These are phyloP conservation scores for Latrodectus hesperus DNA, from an alignment of 2,888 invertebrate species.

Conservation along the genomic window DNA sequence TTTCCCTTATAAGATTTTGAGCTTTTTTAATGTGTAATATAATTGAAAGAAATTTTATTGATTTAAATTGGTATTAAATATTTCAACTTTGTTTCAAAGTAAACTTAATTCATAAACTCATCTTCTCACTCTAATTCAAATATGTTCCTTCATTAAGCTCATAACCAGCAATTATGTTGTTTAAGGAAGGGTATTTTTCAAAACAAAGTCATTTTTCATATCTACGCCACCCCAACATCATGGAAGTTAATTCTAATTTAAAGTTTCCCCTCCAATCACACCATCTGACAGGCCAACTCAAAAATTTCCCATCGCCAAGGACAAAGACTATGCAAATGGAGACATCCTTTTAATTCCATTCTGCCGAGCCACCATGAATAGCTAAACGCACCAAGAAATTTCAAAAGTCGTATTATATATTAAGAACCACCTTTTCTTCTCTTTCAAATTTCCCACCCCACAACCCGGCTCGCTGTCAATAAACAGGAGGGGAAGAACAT, in stretches of 20 bases:
- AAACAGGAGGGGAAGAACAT: not conserved
- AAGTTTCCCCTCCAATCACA: not conserved
- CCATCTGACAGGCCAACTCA: slow-evolving; percentile 36
- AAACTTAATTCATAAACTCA: no score
- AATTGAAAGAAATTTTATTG: no score
- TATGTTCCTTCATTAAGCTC: not conserved
- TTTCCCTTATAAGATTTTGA: no score
- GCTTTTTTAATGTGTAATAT: no score
- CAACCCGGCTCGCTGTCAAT: not conserved
- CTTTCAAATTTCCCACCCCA: slow-evolving; percentile 6
- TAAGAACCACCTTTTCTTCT: not conserved
- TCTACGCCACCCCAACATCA: not conserved
- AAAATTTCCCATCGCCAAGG: slow-evolving; percentile 24
- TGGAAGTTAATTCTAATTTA: not conserved
- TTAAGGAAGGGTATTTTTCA: not conserved
- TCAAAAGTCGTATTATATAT: slow-evolving; percentile 35
- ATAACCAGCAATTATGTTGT: slow-evolving; percentile 34
- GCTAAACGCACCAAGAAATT: slow-evolving; percentile 39
- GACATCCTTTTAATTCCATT: not conserved
- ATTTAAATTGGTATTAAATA: no score
- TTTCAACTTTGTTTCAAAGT: no score
- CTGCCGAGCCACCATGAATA: slow-evolving; percentile 13
- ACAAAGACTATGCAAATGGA: slow-evolving; percentile 37
- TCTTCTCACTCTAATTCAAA: not conserved
- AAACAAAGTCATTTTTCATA: slow-evolving; percentile 24